Evolutionary conservation across 2,113 vertebrate genomes (phyloP), one percentile per base, ranked within the genome.

Genomic region (Cavia aperea): DNA sequence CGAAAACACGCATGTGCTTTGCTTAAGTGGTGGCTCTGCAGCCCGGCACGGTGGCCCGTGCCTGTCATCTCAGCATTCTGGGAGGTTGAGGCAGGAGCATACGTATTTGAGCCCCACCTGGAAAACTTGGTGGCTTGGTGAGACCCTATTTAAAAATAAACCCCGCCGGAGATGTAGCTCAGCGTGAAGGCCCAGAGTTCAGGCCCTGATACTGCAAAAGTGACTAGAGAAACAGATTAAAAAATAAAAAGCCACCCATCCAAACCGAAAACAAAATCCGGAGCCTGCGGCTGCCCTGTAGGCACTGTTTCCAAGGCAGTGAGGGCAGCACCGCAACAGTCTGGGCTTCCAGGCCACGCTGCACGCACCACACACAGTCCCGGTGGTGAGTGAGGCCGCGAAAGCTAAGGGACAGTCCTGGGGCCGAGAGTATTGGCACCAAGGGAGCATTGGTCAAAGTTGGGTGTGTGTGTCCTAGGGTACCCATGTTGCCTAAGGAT

Each of bases 301-400:
- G 58, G 39, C 56, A 63, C 65, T 51, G 43, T 26, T 1, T 39
- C 81, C 75, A 29, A 54, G 65, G 65, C 81, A 75, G 12, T 8
- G 39, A 62, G 5, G 16, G 86, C 49, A 75, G 10, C 5, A 18
- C 68, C 56, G 2, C 36, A 77, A 39, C 14, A 0, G 29, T 49
- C 13, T 56, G 62, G 56, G 36, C 81, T 43, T 49, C 65, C 31
- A 0, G 23, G 39, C 54, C 33, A 4, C 58, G 46, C 79, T 39
- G 29, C 31, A 14, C 36, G 9, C 0, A 13, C 82, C 19, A 0
- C 5, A 5, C 7, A 54, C 14, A 13, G 56, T 56, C 72, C 70
- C 21, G 46, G 21, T 11, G 51, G 73, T 0, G 21, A 36, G 36
- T 14, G 51, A 16, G 0, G 0, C 33, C 4, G 0, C 13, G 12